Conservation (phyloP, 2,113 vertebrate genomes). For the Tragelaphus buxtoni region DNA sequence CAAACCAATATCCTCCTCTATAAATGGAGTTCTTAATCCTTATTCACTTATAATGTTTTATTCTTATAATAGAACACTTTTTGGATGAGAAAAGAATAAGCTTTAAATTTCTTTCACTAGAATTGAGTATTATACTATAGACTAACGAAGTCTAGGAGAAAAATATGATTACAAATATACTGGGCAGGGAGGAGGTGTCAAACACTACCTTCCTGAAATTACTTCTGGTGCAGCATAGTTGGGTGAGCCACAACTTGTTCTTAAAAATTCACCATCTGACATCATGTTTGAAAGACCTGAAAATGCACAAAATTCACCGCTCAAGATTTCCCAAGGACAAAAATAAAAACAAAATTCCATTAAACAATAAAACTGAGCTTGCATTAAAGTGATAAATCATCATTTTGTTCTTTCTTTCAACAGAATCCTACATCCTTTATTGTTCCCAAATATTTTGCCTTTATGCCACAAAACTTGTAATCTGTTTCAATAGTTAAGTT, state of each 20-base stretch:
- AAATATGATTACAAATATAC: slow-evolving; percentile 6
- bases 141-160: neutral
- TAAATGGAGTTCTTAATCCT: neutral
- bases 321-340: slow-evolving; percentile 66
- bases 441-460: neutral
- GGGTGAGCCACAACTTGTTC: slow-evolving; percentile 97
- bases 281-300: slow-evolving; percentile 99
- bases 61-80: slow-evolving; percentile 24
- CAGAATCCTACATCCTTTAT: neutral
- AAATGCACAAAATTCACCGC: slow-evolving; percentile 72
- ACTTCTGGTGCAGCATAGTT: slow-evolving; percentile 99
- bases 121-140: neutral
- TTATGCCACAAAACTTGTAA: neutral
- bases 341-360: slow-evolving; percentile 16
- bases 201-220: slow-evolving; percentile 95
- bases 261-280: slow-evolving; percentile 98
- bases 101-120: neutral
- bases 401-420: slow-evolving; percentile 20
- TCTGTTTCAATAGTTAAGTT: slow-evolving; percentile 9
- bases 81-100: neutral
- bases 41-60: neutral
- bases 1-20: neutral
- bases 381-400: neutral
- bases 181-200: neutral
- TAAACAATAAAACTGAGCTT: slow-evolving; percentile 21